phyloP scores from a whole-genome alignment of 2,888 invertebrate species.

The Rhingia rostrata region DNA sequence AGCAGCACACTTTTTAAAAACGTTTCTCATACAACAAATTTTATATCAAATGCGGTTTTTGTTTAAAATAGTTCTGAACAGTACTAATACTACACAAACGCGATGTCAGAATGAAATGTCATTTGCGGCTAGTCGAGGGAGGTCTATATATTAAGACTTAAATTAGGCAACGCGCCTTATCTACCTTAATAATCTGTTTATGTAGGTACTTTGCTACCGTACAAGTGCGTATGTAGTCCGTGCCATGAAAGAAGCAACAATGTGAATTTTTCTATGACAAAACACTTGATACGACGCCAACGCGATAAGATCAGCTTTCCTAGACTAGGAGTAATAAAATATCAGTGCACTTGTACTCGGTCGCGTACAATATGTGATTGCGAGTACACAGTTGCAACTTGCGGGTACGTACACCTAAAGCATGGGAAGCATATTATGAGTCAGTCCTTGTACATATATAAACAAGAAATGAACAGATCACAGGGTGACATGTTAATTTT shows the following conservation, averaged over 20 bases:
- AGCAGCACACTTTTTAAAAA: too few species aligned
- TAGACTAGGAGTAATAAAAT: too few species aligned
- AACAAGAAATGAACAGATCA: not conserved
- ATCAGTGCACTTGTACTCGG: slow-evolving; percentile 32
- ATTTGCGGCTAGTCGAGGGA: not conserved
- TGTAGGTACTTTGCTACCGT: not conserved
- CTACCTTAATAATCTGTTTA: slow-evolving; percentile 1
- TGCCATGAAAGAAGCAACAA: slow-evolving; percentile 9
- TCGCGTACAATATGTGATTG: not conserved
- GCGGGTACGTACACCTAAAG: not conserved
- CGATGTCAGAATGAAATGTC: too few species aligned
- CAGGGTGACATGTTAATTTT: not conserved
- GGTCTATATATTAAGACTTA: not conserved
- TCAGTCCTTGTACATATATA: not conserved
- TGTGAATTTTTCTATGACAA: not conserved
- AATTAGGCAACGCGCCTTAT: not conserved
- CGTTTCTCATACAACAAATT: too few species aligned
- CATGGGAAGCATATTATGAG: not conserved
- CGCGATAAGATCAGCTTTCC: slow-evolving; percentile 25
- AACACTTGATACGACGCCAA: slow-evolving; percentile 2
- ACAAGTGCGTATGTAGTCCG: not conserved
- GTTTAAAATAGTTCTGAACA: too few species aligned
- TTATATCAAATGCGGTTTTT: too few species aligned
- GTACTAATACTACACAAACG: too few species aligned
- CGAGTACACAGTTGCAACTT: not conserved